A percentile compares a stretch with the other conserved stretches of the same genome.
phyloP scores from a whole-genome alignment of 2,797 vertebrate species.

The Arctocebus calabarensis region DNA sequence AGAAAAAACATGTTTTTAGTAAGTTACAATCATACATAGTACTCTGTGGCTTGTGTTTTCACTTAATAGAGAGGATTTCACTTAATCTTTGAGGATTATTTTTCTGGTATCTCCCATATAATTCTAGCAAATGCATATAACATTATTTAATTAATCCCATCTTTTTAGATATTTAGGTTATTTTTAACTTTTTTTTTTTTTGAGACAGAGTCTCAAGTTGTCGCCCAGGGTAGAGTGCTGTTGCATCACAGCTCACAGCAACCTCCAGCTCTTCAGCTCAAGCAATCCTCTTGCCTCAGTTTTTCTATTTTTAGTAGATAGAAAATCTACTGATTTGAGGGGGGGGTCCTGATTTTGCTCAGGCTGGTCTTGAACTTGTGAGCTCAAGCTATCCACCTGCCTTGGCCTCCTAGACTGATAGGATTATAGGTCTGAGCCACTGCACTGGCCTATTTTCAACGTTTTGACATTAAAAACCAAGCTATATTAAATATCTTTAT shows the following conservation, averaged over 20 bases:
- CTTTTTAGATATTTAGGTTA: slow-evolving; percentile 23
- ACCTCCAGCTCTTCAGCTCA: neutral
- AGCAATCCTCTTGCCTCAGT: neutral
- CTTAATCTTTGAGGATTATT: neutral
- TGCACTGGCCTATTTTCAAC: too few species aligned
- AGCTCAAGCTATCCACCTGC: too few species aligned
- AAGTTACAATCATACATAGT: neutral
- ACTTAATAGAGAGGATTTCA: neutral
- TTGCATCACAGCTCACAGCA: neutral
- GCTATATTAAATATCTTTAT: too few species aligned
- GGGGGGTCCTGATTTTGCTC: too few species aligned
- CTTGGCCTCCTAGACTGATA: too few species aligned
- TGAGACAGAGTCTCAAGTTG: neutral
- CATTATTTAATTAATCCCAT: neutral
- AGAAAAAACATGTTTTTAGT: neutral
- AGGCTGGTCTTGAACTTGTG: too few species aligned
- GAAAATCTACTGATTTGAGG: too few species aligned
- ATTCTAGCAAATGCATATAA: neutral
- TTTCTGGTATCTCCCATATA: neutral
- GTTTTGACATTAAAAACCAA: too few species aligned
- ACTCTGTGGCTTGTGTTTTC: neutral
- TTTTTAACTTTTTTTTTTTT: slow-evolving; percentile 36
- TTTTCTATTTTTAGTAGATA: too few species aligned
- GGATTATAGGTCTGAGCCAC: too few species aligned
- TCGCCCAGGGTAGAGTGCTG: neutral